A percentile compares a stretch with the other conserved stretches of the same genome.
Evolutionary conservation across 2,797 vertebrate genomes (phyloP).

Genomic region (Pteropus rufus): DNA sequence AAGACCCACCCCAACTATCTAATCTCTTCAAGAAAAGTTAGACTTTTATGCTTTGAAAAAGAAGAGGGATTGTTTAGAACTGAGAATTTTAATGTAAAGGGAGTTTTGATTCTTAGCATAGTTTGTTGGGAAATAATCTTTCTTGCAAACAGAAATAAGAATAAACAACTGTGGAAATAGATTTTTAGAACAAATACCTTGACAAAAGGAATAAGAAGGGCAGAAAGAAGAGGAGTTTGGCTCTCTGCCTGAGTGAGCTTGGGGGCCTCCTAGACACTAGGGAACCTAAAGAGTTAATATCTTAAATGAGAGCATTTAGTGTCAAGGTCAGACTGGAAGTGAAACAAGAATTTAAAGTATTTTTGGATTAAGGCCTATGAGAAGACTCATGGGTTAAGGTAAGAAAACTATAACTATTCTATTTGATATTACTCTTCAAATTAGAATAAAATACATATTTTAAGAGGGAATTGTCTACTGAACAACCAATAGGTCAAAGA

Average conservation of each 20-base stretch:
- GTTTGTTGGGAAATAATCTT: background rate
- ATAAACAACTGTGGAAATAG: background rate
- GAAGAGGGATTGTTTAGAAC: background rate
- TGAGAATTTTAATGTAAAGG: slow-evolving; percentile 19
- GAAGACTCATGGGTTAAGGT: background rate
- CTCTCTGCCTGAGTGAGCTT: background rate
- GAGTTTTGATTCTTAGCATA: background rate
- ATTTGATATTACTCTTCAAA: background rate
- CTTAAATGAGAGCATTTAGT: background rate
- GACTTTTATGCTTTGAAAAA: background rate
- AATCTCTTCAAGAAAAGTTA: background rate
- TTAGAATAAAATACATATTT: background rate
- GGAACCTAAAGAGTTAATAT: background rate
- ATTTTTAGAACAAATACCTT: slow-evolving; percentile 9
- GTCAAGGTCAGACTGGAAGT: background rate
- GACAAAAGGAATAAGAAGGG: background rate
- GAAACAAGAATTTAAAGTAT: background rate
- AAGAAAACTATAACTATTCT: slow-evolving; percentile 16
- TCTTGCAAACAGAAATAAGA: slow-evolving; percentile 19
- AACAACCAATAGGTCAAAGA: background rate
- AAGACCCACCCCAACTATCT: background rate
- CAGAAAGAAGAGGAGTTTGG: background rate
- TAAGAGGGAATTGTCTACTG: background rate
- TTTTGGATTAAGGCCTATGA: background rate
- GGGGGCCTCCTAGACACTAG: background rate